Conservation (phyloP, 2,888 invertebrate genomes). For the Tineola bisselliella region DNA sequence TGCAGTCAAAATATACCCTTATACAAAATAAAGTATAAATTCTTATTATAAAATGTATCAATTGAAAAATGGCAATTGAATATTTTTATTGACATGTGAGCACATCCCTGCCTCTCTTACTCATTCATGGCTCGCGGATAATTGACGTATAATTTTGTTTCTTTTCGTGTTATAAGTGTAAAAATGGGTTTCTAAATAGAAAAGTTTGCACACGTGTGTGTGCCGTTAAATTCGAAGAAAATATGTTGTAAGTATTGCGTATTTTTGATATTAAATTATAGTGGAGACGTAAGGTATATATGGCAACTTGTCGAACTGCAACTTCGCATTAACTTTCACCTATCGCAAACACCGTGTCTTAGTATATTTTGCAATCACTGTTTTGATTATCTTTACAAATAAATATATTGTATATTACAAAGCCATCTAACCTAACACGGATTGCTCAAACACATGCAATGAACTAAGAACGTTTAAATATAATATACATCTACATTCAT, state of each 20-base stretch:
- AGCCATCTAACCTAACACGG: neutral
- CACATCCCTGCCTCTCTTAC: constrained; percentile 32
- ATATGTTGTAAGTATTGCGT: constrained; percentile 73
- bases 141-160: constrained; percentile 56
- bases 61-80: neutral
- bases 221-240: constrained; percentile 70
- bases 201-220: constrained; percentile 77
- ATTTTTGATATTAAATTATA: constrained; percentile 14
- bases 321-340: neutral
- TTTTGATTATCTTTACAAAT: neutral
- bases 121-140: constrained; percentile 54
- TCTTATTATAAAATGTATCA: neutral
- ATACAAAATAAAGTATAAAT: too few species aligned
- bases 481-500: too few species aligned
- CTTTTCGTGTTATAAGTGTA: constrained; percentile 63
- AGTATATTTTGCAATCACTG: neutral
- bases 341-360: neutral
- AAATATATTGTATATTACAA: neutral
- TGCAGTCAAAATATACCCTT: too few species aligned
- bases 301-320: neutral
- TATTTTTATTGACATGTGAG: neutral
- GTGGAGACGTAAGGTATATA: neutral
- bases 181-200: constrained; percentile 80
- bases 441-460: neutral
- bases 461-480: too few species aligned